phyloP scores from a whole-genome alignment of 2,797 vertebrate genomes.

The Halcyon smyrnensis region DNA sequence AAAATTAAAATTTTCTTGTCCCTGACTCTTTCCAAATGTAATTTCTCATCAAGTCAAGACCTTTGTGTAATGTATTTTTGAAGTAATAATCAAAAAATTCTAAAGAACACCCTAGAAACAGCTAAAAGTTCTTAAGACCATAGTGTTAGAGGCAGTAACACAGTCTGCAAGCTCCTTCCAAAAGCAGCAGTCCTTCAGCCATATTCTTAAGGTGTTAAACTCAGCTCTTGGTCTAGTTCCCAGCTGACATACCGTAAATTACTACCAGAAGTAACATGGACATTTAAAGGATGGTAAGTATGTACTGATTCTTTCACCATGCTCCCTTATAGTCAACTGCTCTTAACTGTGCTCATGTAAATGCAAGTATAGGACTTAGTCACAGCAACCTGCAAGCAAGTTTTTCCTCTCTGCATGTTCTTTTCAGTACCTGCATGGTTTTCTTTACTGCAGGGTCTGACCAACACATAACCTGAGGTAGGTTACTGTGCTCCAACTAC shows the following conservation, averaged over 20 bases:
- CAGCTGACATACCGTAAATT: background rate
- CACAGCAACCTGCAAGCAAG: accelerated
- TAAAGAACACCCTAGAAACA: background rate
- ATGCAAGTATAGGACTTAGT: background rate
- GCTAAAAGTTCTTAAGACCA: background rate
- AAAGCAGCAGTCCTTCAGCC: background rate
- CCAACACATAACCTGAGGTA: background rate
- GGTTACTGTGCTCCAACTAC: background rate
- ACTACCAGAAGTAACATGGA: background rate
- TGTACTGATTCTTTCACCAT: background rate
- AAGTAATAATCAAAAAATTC: background rate
- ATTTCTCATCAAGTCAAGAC: background rate
- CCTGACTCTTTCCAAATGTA: background rate
- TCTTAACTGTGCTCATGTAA: background rate
- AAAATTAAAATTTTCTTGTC: background rate
- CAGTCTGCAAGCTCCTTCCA: background rate
- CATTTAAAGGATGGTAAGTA: background rate
- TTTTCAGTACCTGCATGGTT: background rate
- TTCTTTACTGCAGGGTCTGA: background rate
- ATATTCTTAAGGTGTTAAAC: background rate
- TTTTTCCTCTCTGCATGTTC: background rate
- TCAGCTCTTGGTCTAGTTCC: background rate
- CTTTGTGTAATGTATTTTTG: background rate
- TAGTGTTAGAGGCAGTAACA: background rate
- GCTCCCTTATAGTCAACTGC: background rate